Evolutionary conservation across 2,113 vertebrate genomes (phyloP).

Genomic region (Hiodon tergisus): DNA sequence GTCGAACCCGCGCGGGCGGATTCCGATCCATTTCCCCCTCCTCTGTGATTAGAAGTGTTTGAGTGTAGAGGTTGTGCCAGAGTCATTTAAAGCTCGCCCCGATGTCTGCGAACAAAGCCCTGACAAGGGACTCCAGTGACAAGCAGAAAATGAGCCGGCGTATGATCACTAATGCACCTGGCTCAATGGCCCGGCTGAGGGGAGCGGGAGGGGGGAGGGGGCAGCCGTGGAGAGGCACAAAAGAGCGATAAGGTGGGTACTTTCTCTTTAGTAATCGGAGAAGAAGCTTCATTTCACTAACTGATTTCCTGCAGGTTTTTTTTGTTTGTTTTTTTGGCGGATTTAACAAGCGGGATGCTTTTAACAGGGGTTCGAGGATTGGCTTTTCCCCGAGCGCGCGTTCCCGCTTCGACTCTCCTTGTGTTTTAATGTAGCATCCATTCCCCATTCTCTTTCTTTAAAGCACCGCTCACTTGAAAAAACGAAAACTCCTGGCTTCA

Average conservation of each 20-base stretch:
- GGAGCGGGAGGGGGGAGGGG: slow-evolving; percentile 38
- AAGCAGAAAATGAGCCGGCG: slow-evolving; percentile 70
- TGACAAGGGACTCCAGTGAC: slow-evolving; percentile 78
- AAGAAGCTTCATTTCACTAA: slow-evolving; percentile 80
- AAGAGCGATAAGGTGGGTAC: slow-evolving; percentile 68
- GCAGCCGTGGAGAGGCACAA: slow-evolving; percentile 68
- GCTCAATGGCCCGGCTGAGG: slow-evolving; percentile 63
- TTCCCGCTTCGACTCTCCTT: slow-evolving; percentile 22
- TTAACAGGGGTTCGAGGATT: slow-evolving; percentile 78
- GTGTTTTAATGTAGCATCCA: not conserved
- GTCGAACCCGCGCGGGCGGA: too few relatives aligned
- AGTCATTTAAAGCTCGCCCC: slow-evolving; percentile 60
- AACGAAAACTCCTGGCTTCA: slow-evolving; percentile 77
- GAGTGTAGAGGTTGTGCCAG: slow-evolving; percentile 67
- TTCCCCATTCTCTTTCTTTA: slow-evolving; percentile 52
- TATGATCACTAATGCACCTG: slow-evolving; percentile 69
- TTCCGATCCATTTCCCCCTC: not conserved
- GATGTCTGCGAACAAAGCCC: slow-evolving; percentile 62
- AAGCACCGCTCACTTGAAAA: slow-evolving; percentile 65
- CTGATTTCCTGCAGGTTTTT: slow-evolving; percentile 60
- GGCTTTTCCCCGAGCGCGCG: slow-evolving; percentile 65
- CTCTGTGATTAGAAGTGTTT: slow-evolving; percentile 68
- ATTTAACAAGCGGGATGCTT: slow-evolving; percentile 81
- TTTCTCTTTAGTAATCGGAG: slow-evolving; percentile 75
- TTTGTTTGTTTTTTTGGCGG: slow-evolving; percentile 68